Conservation (phyloP, 2,888 invertebrate genomes). For the Chloroclystis v-ata region DNA sequence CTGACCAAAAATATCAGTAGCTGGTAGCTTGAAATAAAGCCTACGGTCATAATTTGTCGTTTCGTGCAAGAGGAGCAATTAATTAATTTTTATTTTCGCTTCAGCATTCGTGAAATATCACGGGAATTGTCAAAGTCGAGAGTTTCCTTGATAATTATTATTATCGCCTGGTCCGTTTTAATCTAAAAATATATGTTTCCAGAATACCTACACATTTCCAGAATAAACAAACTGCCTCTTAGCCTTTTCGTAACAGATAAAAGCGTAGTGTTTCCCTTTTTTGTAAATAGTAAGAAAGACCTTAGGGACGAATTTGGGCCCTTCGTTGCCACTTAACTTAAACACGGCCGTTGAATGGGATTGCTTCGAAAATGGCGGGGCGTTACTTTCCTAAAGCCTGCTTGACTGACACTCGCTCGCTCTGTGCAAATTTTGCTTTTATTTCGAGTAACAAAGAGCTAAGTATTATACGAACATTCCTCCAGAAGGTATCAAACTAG, state of each 20-base stretch:
- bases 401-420: slow-evolving; percentile 32
- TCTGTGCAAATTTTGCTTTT: background rate
- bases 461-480: background rate
- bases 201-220: too few relatives aligned
- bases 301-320: slow-evolving; percentile 27
- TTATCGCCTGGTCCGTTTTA: too few relatives aligned
- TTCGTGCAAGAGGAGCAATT: too few relatives aligned
- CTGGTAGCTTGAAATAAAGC: too few relatives aligned
- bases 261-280: slow-evolving; percentile 25
- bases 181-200: too few relatives aligned
- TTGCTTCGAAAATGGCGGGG: slow-evolving; percentile 40
- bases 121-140: too few relatives aligned
- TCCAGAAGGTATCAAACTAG: too few relatives aligned
- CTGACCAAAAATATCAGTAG: too few relatives aligned
- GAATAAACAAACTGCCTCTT: slow-evolving; percentile 1
- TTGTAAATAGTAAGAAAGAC: slow-evolving; percentile 28
- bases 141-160: too few relatives aligned
- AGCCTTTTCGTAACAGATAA: slow-evolving; percentile 15
- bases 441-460: background rate
- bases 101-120: too few relatives aligned
- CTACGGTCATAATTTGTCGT: too few relatives aligned
- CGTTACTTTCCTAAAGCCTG: slow-evolving; percentile 40
- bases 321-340: slow-evolving; percentile 45
- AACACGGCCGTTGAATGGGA: slow-evolving; percentile 41
- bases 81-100: too few relatives aligned